A percentile compares a stretch with the other conserved stretches of the same genome.
Evolutionary conservation across 2,797 vertebrate genomes (phyloP).

Genomic region (Bradypus variegatus): DNA sequence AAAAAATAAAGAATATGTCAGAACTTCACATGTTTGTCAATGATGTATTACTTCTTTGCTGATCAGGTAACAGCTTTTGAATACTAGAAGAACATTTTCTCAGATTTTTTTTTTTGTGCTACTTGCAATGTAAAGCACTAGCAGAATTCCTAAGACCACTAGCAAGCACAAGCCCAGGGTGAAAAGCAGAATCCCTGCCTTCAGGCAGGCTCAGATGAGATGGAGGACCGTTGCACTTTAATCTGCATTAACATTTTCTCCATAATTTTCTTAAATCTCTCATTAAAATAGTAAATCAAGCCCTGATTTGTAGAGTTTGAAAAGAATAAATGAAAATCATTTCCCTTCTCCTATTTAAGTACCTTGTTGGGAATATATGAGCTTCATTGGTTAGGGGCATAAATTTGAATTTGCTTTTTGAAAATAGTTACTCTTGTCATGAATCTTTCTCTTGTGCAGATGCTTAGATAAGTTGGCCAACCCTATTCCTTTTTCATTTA

Average conservation of each 20-base stretch:
- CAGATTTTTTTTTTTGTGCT: no score
- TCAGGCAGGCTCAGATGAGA: no score
- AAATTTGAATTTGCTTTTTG: not conserved
- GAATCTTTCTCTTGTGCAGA: not conserved
- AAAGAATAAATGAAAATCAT: slow-evolving; percentile 8
- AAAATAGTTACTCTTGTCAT: not conserved
- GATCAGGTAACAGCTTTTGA: not conserved
- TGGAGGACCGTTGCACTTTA: not conserved
- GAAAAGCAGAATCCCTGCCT: no score
- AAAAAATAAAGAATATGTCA: not conserved
- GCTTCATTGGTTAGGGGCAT: not conserved
- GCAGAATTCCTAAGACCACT: no score
- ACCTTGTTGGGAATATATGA: not conserved
- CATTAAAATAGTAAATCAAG: no score
- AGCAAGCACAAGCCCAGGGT: no score
- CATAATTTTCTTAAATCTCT: no score
- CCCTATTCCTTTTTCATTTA: not conserved
- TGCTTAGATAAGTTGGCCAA: not conserved
- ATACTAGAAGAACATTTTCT: not conserved
- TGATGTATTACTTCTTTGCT: not conserved
- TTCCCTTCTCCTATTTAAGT: not conserved
- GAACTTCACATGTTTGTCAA: not conserved
- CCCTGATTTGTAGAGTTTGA: not conserved
- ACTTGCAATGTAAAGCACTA: no score
- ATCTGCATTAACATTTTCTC: no score